phyloP scores from a whole-genome alignment of 2,797 vertebrate species.

The Picus viridis region DNA sequence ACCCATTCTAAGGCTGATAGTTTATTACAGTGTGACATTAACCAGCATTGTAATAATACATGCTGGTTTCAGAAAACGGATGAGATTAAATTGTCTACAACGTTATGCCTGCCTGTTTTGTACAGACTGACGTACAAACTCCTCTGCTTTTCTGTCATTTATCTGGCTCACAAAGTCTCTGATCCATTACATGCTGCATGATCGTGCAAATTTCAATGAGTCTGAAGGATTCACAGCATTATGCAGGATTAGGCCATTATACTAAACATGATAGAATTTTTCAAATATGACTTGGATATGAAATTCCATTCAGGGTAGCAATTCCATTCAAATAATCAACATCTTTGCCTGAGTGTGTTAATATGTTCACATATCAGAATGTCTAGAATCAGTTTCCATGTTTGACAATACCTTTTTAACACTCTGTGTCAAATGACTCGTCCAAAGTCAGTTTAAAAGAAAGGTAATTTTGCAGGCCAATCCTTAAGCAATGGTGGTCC shows the following conservation, averaged over 20 bases:
- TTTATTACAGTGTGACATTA: conserved; percentile 35
- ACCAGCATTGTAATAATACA: conserved; percentile 17
- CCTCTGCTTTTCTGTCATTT: background rate
- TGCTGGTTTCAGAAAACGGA: conserved; percentile 17
- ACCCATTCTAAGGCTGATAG: conserved; percentile 43
- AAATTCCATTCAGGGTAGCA: background rate
- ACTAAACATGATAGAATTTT: conserved; percentile 36
- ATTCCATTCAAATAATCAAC: background rate
- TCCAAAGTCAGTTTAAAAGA: background rate
- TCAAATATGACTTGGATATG: background rate
- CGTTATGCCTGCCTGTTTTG: background rate
- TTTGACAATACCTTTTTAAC: background rate
- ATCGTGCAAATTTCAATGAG: background rate
- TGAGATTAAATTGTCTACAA: conserved; percentile 40
- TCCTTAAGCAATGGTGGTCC: background rate
- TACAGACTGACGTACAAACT: background rate
- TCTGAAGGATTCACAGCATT: conserved; percentile 25
- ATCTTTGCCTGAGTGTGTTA: background rate
- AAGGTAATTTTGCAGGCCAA: background rate
- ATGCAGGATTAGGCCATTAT: conserved; percentile 30
- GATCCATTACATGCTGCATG: background rate
- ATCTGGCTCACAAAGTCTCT: background rate
- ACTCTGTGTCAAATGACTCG: background rate
- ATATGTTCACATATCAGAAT: background rate
- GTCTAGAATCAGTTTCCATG: background rate